Conservation (phyloP, 1,140 invertebrate genomes). For the Zaprionus kolodkinae region DNA sequence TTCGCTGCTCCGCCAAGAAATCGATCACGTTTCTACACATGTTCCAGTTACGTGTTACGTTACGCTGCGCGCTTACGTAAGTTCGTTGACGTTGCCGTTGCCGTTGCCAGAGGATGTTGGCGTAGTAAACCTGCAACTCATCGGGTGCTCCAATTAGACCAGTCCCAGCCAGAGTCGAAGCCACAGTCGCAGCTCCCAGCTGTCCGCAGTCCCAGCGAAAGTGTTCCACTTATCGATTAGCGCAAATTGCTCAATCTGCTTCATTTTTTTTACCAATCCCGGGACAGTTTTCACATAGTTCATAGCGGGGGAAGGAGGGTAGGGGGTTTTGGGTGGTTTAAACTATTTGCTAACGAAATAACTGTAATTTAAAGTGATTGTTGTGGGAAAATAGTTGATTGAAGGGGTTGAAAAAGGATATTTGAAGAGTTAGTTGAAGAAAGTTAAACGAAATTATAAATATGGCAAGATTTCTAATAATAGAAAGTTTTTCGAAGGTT, state of each 20-base stretch:
- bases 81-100: slow-evolving; percentile 30
- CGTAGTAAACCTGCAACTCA: slow-evolving; percentile 29
- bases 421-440: neutral
- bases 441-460: neutral
- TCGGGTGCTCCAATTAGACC: slow-evolving; percentile 42
- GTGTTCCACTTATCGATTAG: slow-evolving; percentile 40
- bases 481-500: neutral
- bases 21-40: slow-evolving; percentile 82
- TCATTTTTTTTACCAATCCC: neutral
- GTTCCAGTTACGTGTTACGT: slow-evolving; percentile 72
- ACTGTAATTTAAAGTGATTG: neutral
- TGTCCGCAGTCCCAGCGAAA: slow-evolving; percentile 22
- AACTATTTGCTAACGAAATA: slow-evolving; percentile 1
- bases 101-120: slow-evolving; percentile 34
- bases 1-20: slow-evolving; percentile 54
- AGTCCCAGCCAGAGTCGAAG: neutral
- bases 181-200: neutral
- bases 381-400: neutral
- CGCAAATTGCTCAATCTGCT: neutral
- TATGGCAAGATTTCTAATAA: neutral
- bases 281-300: slow-evolving; percentile 10
- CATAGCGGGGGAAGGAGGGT: neutral
- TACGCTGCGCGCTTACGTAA: slow-evolving; percentile 64
- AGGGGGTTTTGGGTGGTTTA: neutral
- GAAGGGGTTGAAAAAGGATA: neutral